Evolutionary conservation across 1,140 invertebrate species (phyloP).

Genomic region (Drosophila pachea): DNA sequence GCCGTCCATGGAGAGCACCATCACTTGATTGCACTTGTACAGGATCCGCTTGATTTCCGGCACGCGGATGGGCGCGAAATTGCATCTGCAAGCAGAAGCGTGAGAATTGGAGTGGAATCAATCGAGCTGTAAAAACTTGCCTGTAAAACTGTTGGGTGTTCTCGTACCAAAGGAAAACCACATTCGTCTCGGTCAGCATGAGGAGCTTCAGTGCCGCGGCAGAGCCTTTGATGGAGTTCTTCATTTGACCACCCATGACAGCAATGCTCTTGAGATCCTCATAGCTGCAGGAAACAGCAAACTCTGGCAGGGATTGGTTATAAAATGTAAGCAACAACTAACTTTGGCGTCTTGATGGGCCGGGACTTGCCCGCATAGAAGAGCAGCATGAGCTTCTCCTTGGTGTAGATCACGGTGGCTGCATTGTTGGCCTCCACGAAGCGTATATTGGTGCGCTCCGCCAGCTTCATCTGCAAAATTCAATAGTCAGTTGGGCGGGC

Average conservation of each 20-base stretch:
- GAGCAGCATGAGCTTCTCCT: slow-evolving; percentile 57
- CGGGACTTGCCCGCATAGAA: slow-evolving; percentile 70
- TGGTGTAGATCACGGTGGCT: slow-evolving; percentile 69
- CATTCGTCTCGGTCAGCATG: slow-evolving; percentile 72
- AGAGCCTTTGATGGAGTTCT: slow-evolving; percentile 62
- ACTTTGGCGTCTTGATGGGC: slow-evolving; percentile 72
- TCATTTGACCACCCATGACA: slow-evolving; percentile 61
- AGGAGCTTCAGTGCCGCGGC: slow-evolving; percentile 68
- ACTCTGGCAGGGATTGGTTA: neutral
- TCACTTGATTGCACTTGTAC: slow-evolving; percentile 69
- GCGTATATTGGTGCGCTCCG: slow-evolving; percentile 49
- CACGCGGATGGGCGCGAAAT: slow-evolving; percentile 59
- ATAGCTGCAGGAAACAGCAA: slow-evolving; percentile 42
- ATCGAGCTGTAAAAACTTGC: slow-evolving; percentile 16
- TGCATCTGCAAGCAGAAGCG: slow-evolving; percentile 50
- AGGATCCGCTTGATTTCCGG: slow-evolving; percentile 68
- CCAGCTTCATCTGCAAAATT: slow-evolving; percentile 55
- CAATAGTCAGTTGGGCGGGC: too few species aligned
- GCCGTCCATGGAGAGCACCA: slow-evolving; percentile 68
- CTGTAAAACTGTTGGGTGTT: slow-evolving; percentile 74
- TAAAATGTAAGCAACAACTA: neutral
- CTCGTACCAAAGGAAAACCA: slow-evolving; percentile 77
- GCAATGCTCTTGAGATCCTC: slow-evolving; percentile 71
- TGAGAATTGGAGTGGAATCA: neutral
- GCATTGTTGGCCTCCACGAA: slow-evolving; percentile 74